Conservation (phyloP, 2,113 vertebrate genomes). For the Nasalis larvatus region DNA sequence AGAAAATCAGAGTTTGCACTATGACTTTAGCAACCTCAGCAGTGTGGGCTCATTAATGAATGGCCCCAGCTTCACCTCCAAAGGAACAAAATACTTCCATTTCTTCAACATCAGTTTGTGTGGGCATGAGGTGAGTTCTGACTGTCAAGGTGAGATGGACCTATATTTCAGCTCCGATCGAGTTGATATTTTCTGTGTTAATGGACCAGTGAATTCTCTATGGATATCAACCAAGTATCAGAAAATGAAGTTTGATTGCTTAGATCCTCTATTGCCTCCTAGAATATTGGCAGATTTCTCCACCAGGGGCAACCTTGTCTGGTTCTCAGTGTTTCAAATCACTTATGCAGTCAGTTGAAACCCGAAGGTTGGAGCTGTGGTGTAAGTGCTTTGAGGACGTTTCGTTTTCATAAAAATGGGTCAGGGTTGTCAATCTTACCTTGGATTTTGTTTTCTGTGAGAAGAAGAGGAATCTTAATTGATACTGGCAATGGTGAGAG, state of each 20-base stretch:
- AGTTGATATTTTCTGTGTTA: background rate
- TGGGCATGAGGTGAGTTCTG: slow-evolving; percentile 90
- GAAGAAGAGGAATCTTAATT: background rate
- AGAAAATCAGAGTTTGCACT: slow-evolving; percentile 90
- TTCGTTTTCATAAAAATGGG: background rate
- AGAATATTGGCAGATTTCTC: background rate
- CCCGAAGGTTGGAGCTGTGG: background rate
- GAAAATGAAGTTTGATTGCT: background rate
- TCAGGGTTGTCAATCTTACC: background rate
- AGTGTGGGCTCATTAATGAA: slow-evolving; percentile 91
- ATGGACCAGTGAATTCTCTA: background rate
- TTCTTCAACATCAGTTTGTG: slow-evolving; percentile 98
- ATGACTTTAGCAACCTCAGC: slow-evolving; percentile 91
- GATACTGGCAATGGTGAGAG: background rate
- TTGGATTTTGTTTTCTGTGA: background rate
- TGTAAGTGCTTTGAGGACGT: background rate
- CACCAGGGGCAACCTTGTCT: background rate
- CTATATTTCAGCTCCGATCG: background rate
- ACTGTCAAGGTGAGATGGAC: background rate
- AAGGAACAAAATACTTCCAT: slow-evolving; percentile 97
- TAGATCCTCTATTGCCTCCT: background rate
- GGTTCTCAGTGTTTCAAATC: background rate
- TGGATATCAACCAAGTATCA: background rate
- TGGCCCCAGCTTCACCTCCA: slow-evolving; percentile 96
- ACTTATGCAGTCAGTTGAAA: background rate